Conservation (phyloP, 2,113 vertebrate species). For the Notiomystis cincta region DNA sequence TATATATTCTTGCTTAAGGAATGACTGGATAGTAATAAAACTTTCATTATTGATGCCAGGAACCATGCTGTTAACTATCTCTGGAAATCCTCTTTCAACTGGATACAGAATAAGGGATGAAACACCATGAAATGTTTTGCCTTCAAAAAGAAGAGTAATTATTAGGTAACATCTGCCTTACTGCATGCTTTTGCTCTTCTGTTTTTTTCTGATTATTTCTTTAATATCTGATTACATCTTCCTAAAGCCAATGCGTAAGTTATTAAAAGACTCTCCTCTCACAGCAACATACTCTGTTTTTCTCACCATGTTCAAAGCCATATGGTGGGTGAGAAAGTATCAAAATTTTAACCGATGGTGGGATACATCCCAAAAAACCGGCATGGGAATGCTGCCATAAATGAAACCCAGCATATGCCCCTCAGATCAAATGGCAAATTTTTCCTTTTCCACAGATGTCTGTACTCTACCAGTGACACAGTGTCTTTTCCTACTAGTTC, state of each 20-base stretch:
- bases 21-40: background rate
- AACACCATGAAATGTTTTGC: background rate
- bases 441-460: background rate
- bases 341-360: background rate
- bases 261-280: background rate
- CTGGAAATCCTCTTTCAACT: background rate
- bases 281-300: background rate
- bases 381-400: background rate
- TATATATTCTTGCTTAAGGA: background rate
- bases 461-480: background rate
- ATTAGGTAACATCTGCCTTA: background rate
- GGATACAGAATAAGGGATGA: background rate
- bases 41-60: background rate
- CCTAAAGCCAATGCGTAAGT: background rate
- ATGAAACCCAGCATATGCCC: background rate
- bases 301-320: background rate
- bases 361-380: background rate
- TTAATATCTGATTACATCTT: background rate
- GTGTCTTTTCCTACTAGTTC: background rate
- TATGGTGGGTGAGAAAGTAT: background rate
- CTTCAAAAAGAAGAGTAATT: background rate
- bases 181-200: background rate
- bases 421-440: background rate
- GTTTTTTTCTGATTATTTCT: background rate
- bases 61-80: background rate